Base-by-base conservation (phyloP, 2,888 invertebrate species). In the Spatulosminthurus flaviceps region DNA sequence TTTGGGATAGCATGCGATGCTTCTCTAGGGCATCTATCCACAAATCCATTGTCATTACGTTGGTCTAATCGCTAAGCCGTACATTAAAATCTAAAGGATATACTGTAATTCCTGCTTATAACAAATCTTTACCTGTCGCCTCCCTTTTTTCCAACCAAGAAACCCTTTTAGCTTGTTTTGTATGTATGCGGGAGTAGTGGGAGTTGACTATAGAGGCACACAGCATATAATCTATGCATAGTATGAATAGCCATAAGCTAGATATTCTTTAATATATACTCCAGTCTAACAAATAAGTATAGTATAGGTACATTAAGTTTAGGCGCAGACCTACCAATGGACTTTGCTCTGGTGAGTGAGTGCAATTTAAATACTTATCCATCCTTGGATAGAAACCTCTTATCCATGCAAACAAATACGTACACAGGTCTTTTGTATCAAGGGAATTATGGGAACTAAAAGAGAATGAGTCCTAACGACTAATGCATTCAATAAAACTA, bases 91-190 rank as follows among this genome's bases (percentile, higher is more conserved):
- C 64, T 64, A 24, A 64, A 24, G 64, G 64, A 16, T 22, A 64
- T 22, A 64, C 2, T 64, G 22, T n/a, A 21, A 64, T 19, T 21
- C 4, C 21, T 22, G 64, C 24, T 64, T 24, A 26, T 64, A 64
- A 64, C 64, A 64, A 64, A 64, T 64, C 64, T 64, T 64, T 64
- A 64, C 64, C 64, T 64, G 11, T 64, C 64, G 64, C 64, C 64
- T 64, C 64, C 26, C 64, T 64, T 21, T n/a, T 64, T 22, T 70
- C 70, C 41, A 21, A 1, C 34, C 69, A 69, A 29, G 34, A 64
- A 64, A 64, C 26, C 64, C 64, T 24, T 5, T 26, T 26, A 24
- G 7, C 64, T 24, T n/a, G 26, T 26, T 64, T 64, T 13, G 41
- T 41, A 9, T 13, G 41, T 41, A 13, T 41, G 41, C n/a, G n/a